phyloP scores from a whole-genome alignment of 1,140 invertebrate genomes.

The Wasmannia auropunctata region DNA sequence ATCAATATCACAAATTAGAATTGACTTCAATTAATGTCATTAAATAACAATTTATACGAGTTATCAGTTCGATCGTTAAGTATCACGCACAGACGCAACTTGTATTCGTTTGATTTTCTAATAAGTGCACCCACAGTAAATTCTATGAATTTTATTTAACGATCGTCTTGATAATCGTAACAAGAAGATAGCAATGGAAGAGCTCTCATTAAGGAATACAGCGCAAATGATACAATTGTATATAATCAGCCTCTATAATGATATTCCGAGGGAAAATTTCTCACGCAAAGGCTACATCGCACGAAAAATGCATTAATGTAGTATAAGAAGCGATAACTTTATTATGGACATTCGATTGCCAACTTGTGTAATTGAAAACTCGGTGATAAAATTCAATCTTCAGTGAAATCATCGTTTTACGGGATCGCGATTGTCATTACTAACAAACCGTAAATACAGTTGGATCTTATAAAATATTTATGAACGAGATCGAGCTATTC shows the following conservation, averaged over 20 bases:
- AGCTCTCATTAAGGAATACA: slow-evolving; percentile 56
- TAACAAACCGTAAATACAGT: slow-evolving; percentile 46
- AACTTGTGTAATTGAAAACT: slow-evolving; percentile 13
- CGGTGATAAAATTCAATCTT: slow-evolving; percentile 50
- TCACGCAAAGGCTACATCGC: slow-evolving; percentile 13
- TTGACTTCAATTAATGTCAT: neutral
- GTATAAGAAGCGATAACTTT: slow-evolving; percentile 46
- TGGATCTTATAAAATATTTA: slow-evolving; percentile 75
- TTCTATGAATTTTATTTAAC: neutral
- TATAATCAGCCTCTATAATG: slow-evolving; percentile 41
- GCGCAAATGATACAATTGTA: slow-evolving; percentile 40
- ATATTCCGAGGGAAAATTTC: slow-evolving; percentile 19
- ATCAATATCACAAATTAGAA: neutral
- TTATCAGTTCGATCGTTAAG: slow-evolving; percentile 19
- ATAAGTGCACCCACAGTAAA: slow-evolving; percentile 9
- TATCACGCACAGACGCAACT: slow-evolving; percentile 16
- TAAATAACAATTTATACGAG: slow-evolving; percentile 11
- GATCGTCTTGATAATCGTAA: slow-evolving; percentile 14
- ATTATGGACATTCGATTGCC: slow-evolving; percentile 12
- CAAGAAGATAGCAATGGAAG: slow-evolving; percentile 62
- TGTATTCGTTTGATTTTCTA: slow-evolving; percentile 16
- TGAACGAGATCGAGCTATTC: slow-evolving; percentile 83
- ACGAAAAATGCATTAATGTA: slow-evolving; percentile 39
- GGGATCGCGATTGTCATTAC: neutral
- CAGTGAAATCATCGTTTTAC: slow-evolving; percentile 11